A percentile compares a stretch with the other conserved stretches of the same genome.
Evolutionary conservation across 2,797 vertebrate species (phyloP).

Genomic region (Characodon lateralis): DNA sequence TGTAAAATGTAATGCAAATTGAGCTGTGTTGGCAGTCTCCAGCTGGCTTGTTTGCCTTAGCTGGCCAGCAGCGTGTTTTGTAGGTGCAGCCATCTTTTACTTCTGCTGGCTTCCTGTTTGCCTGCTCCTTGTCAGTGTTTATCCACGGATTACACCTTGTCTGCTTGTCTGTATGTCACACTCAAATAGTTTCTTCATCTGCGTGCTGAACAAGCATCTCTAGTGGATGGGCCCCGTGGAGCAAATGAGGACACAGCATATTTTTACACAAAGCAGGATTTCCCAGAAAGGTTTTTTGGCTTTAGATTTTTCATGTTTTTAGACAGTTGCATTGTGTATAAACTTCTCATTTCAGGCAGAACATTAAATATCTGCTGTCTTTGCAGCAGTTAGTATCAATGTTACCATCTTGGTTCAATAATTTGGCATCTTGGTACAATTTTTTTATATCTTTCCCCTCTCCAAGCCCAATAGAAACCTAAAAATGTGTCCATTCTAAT

Average conservation of each 20-base stretch:
- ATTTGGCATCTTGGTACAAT: no score
- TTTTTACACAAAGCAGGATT: constrained; percentile 57
- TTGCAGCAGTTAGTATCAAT: not conserved
- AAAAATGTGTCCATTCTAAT: not conserved
- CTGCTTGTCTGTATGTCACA: constrained; percentile 70
- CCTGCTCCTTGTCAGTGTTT: constrained; percentile 75
- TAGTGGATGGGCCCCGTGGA: constrained; percentile 50
- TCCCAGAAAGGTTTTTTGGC: constrained; percentile 46
- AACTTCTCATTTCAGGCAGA: not conserved
- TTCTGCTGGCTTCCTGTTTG: constrained; percentile 63
- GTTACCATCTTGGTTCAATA: not conserved
- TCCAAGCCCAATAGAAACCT: not conserved
- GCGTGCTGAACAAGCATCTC: constrained; percentile 75
- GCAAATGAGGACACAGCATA: constrained; percentile 60
- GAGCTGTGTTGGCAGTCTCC: constrained; percentile 50
- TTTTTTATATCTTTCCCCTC: no score
- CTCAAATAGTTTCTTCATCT: constrained; percentile 60
- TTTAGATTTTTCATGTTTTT: constrained; percentile 24
- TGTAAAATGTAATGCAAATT: constrained; percentile 61
- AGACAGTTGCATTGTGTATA: not conserved
- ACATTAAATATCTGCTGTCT: not conserved
- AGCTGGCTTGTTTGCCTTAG: constrained; percentile 66
- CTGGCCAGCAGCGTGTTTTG: constrained; percentile 38
- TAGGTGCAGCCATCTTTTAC: constrained; percentile 59
- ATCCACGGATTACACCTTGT: constrained; percentile 78